phyloP scores from a whole-genome alignment of 1,140 invertebrate genomes.

The Dendrolimus punctatus region DNA sequence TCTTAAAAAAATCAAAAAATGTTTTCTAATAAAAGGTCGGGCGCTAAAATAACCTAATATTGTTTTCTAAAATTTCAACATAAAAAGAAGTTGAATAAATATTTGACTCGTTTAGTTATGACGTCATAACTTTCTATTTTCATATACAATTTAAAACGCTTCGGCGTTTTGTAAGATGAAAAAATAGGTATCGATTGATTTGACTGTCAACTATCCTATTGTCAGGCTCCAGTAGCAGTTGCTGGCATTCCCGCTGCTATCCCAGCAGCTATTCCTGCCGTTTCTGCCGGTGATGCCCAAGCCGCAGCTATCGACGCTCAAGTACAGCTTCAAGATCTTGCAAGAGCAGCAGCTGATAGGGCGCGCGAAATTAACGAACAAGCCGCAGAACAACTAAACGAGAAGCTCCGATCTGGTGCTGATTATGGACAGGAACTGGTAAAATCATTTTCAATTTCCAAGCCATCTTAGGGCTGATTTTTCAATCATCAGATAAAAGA shows the following conservation, averaged over 20 bases:
- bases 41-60: too few species aligned
- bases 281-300: slow-evolving; percentile 42
- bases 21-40: too few species aligned
- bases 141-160: too few species aligned
- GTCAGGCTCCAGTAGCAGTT: slow-evolving; percentile 3
- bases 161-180: too few species aligned
- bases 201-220: not conserved
- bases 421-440: slow-evolving; percentile 31
- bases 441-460: not conserved
- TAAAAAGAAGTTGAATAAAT: too few species aligned
- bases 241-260: slow-evolving; percentile 13
- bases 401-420: slow-evolving; percentile 28
- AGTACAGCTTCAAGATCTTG: slow-evolving; percentile 31
- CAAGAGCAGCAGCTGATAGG: slow-evolving; percentile 28
- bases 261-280: slow-evolving; percentile 24
- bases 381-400: slow-evolving; percentile 31
- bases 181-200: too few species aligned
- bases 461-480: too few species aligned
- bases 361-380: slow-evolving; percentile 32
- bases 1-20: too few species aligned
- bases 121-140: too few species aligned
- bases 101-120: too few species aligned
- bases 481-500: too few species aligned
- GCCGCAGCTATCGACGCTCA: slow-evolving; percentile 50
- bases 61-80: too few species aligned